Percentiles rank a stretch among this genome's conserved stretches.
These are phyloP conservation scores for Nasonia oneida DNA, from an alignment of 2,888 invertebrate species.

Conservation along the genomic window DNA sequence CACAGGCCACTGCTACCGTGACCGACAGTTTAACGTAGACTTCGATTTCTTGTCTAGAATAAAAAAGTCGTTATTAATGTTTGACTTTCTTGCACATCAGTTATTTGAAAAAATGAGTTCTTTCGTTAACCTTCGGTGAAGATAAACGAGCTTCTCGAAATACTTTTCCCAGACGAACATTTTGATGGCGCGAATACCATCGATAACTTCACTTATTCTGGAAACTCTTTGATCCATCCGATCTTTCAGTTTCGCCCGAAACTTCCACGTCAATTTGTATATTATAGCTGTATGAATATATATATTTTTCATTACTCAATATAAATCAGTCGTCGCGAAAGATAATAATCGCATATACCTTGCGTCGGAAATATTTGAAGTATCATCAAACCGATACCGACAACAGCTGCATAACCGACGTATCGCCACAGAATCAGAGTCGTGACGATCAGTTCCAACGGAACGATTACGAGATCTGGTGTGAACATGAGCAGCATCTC, in stretches of 20 bases:
- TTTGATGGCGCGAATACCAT: conserved; percentile 90
- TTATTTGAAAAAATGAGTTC: neutral
- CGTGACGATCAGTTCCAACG: conserved; percentile 85
- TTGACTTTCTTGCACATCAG: neutral
- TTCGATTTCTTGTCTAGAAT: conserved; percentile 84
- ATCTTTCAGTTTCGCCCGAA: conserved; percentile 79
- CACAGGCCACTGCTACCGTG: conserved; percentile 81
- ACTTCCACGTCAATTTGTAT: conserved; percentile 78
- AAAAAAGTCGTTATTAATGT: neutral
- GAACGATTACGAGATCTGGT: conserved; percentile 90
- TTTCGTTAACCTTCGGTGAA: conserved; percentile 82
- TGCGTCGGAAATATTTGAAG: conserved; percentile 80
- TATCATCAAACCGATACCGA: conserved; percentile 82
- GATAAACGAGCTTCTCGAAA: conserved; percentile 85
- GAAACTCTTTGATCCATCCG: conserved; percentile 87
- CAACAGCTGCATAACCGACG: conserved; percentile 81
- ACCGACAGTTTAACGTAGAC: conserved; percentile 85
- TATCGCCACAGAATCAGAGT: conserved; percentile 82
- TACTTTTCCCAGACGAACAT: conserved; percentile 93
- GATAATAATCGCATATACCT: conserved; percentile 69
- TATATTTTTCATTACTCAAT: neutral
- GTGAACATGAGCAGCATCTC: conserved; percentile 86
- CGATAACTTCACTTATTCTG: conserved; percentile 90
- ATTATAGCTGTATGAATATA: conserved; percentile 64
- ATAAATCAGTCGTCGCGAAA: too few species aligned